These are phyloP conservation scores for Microcebus ravelobensis DNA, from an alignment of 2,113 vertebrate species.

Conservation along the genomic window DNA sequence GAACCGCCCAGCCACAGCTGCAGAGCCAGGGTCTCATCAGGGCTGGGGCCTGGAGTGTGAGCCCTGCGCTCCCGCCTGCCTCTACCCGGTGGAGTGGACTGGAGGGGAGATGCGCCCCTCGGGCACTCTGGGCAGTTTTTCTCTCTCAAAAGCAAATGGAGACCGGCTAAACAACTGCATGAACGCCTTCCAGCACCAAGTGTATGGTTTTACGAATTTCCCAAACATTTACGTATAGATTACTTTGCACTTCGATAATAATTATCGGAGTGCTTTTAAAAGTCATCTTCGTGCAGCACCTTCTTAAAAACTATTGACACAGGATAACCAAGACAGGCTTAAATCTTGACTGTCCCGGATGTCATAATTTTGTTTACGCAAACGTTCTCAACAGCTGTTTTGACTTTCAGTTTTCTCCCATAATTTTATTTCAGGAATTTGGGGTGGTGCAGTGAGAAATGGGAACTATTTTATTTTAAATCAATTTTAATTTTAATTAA, in stretches of 20 bases:
- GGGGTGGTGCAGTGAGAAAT: not conserved
- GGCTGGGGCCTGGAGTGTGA: not conserved
- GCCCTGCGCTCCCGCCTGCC: accelerated
- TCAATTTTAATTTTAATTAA: too few species aligned
- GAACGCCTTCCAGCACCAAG: not conserved
- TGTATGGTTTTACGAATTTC: not conserved
- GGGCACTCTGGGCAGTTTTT: not conserved
- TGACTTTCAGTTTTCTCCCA: not conserved
- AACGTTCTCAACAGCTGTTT: not conserved
- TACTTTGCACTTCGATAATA: too few species aligned
- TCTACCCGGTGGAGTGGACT: accelerated
- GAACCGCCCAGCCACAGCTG: not conserved
- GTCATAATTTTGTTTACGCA: not conserved
- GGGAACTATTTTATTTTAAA: not conserved
- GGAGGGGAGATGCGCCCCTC: accelerated
- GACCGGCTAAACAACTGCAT: not conserved
- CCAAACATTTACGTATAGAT: not conserved
- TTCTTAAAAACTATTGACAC: not conserved
- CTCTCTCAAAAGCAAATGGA: not conserved
- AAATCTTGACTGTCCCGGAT: not conserved
- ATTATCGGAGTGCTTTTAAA: not conserved
- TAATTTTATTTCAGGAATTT: not conserved
- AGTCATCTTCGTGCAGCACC: not conserved
- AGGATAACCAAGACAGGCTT: not conserved
- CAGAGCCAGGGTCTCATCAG: not conserved